phyloP scores from a whole-genome alignment of 2,113 vertebrate genomes.

The Rhizomys pruinosus region DNA sequence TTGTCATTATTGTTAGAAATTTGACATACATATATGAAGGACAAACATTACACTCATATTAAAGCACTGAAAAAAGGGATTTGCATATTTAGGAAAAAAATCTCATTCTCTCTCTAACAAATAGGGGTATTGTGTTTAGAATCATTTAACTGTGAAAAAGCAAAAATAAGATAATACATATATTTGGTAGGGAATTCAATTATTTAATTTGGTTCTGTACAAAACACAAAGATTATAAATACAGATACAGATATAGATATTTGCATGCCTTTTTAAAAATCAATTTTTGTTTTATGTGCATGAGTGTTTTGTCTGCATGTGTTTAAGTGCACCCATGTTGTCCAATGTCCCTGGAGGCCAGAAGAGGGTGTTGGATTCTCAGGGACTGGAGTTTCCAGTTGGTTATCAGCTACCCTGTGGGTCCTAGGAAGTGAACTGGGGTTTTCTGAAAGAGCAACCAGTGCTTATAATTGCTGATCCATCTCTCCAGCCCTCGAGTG shows the following conservation, averaged over 20 bases:
- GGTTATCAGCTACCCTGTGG: no score
- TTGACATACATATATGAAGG: not conserved
- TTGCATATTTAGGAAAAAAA: slow-evolving; percentile 34
- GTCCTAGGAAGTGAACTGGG: not conserved
- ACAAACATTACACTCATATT: not conserved
- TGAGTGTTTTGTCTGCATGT: no score
- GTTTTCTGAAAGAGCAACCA: not conserved
- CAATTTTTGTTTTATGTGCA: no score
- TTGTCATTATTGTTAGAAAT: slow-evolving; percentile 24
- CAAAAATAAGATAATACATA: slow-evolving; percentile 4
- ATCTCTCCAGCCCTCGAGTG: no score
- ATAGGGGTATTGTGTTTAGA: not conserved
- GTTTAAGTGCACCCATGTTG: no score
- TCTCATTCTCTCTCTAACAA: not conserved
- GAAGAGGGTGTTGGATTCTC: no score
- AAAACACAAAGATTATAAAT: slow-evolving; percentile 27
- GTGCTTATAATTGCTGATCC: no score
- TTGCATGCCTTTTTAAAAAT: no score
- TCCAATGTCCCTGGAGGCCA: no score
- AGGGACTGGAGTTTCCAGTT: no score
- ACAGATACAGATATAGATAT: no score
- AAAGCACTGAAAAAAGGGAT: not conserved
- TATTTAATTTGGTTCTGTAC: slow-evolving; percentile 24
- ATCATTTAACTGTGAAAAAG: slow-evolving; percentile 22
- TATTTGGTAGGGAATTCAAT: not conserved